Percentiles rank a stretch among this genome's conserved stretches.
These are phyloP conservation scores for Ameiurus melas DNA, from an alignment of 2,113 vertebrate genomes.

Conservation along the genomic window DNA sequence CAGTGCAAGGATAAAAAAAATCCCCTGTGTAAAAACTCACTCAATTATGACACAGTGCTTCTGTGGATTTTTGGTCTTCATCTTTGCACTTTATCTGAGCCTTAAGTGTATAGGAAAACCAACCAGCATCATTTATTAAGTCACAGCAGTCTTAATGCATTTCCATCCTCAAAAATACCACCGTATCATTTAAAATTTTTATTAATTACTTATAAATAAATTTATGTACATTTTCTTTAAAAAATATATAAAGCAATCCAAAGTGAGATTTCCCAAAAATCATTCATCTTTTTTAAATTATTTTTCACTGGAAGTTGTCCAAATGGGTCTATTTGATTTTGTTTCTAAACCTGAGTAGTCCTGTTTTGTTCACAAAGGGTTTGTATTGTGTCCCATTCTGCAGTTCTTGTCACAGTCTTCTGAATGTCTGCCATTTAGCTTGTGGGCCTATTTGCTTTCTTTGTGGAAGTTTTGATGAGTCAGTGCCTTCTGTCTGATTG, in stretches of 20 bases:
- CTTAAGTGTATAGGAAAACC: neutral
- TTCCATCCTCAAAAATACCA: neutral
- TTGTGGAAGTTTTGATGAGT: no score
- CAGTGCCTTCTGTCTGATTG: no score
- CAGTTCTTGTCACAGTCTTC: neutral
- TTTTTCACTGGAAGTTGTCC: slow-evolving; percentile 40
- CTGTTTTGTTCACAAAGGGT: neutral
- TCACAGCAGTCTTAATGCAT: neutral
- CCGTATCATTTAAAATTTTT: neutral
- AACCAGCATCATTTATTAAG: neutral
- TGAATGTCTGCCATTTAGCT: no score
- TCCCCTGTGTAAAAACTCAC: neutral
- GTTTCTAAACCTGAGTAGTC: neutral
- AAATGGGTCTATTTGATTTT: slow-evolving; percentile 33
- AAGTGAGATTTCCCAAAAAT: neutral
- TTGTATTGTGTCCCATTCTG: neutral
- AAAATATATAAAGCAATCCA: neutral
- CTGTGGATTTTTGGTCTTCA: slow-evolving; percentile 27
- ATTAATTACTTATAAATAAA: neutral
- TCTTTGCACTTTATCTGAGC: slow-evolving; percentile 6
- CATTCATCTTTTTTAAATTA: neutral
- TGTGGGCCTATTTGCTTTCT: no score
- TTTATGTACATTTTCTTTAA: neutral
- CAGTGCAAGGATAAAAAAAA: slow-evolving; percentile 1
- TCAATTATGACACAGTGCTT: neutral